Conservation (phyloP, 2,888 invertebrate species). For the Tigriopus californicus region DNA sequence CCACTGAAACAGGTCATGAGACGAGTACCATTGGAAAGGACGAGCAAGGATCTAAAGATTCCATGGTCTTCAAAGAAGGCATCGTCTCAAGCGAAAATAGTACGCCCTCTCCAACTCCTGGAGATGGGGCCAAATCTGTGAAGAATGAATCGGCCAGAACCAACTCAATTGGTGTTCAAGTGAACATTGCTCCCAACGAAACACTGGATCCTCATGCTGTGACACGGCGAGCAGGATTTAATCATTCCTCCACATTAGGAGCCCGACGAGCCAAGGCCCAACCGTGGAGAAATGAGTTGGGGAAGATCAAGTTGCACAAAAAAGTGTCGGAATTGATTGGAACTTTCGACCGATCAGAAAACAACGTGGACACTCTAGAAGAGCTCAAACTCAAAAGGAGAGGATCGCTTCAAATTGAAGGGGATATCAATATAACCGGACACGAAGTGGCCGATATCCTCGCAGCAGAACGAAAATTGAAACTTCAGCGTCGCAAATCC, state of each 20-base stretch:
- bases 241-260: neutral
- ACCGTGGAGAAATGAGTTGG: constrained; percentile 5
- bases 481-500: constrained; percentile 10
- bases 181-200: neutral
- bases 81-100: too few species aligned
- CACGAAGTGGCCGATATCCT: neutral
- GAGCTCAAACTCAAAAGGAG: neutral
- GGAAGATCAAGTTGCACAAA: neutral
- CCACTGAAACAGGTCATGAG: neutral
- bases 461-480: neutral
- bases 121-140: too few species aligned
- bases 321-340: constrained; percentile 3
- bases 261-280: neutral
- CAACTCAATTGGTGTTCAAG: neutral
- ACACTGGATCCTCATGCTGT: neutral
- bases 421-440: neutral
- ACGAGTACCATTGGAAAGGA: too few species aligned
- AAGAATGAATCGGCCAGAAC: neutral
- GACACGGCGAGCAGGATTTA: neutral
- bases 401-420: constrained; percentile 8
- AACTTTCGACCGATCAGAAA: neutral
- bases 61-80: too few species aligned
- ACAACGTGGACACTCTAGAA: neutral
- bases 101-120: too few species aligned
- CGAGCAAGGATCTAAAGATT: too few species aligned